Conservation (phyloP, 2,888 invertebrate genomes). For the Salpingus planirostris region DNA sequence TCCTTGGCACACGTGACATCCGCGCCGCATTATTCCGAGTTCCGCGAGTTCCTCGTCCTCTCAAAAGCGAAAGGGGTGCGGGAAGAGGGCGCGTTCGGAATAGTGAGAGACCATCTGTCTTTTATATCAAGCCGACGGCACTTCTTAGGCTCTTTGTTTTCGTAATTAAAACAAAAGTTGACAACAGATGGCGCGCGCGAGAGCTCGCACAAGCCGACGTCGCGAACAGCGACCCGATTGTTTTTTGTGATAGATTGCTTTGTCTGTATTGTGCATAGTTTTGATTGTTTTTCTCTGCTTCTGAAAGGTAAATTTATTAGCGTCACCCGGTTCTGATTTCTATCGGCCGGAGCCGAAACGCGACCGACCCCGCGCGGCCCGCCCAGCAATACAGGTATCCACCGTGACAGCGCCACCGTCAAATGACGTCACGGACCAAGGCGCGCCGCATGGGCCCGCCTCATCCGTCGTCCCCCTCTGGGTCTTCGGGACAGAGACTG, state of each 20-base stretch:
- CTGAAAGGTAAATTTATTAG: slow-evolving; percentile 40
- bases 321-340: slow-evolving; percentile 35
- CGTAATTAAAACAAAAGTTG: slow-evolving; percentile 42
- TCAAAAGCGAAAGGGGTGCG: too few species aligned
- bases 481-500: too few species aligned
- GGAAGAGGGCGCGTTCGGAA: slow-evolving; percentile 11
- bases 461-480: too few species aligned
- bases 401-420: too few species aligned
- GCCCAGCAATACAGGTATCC: too few species aligned
- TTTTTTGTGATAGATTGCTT: slow-evolving; percentile 42
- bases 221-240: slow-evolving; percentile 26
- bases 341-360: slow-evolving; percentile 23
- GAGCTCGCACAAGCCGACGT: slow-evolving; percentile 12
- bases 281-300: slow-evolving; percentile 38
- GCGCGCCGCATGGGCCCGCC: too few species aligned
- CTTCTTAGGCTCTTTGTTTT: slow-evolving; percentile 37
- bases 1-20: too few species aligned
- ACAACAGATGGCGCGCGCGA: slow-evolving; percentile 36
- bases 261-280: slow-evolving; percentile 40
- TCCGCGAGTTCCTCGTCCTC: too few species aligned
- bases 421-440: too few species aligned
- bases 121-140: slow-evolving; percentile 20
- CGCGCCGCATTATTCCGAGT: too few species aligned
- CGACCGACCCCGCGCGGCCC: too few species aligned
- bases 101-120: slow-evolving; percentile 15